Evolutionary conservation across 2,113 vertebrate species (phyloP).

Genomic region (Crotalus viridis): DNA sequence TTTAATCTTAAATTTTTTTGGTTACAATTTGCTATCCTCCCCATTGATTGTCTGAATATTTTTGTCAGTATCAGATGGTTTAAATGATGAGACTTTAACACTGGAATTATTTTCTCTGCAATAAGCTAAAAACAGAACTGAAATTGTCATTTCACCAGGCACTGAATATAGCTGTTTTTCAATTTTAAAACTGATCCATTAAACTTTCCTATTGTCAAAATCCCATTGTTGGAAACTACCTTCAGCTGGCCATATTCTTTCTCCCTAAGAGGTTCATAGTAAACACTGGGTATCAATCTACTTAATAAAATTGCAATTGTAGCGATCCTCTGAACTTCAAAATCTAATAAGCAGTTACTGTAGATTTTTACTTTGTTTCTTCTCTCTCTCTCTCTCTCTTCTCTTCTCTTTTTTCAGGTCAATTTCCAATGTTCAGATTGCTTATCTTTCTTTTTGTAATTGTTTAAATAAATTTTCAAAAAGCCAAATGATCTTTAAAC

Average conservation of each 20-base stretch:
- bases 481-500: neutral
- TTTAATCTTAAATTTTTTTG: neutral
- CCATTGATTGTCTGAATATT: neutral
- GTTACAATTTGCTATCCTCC: neutral
- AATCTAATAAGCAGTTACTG: neutral
- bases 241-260: neutral
- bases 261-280: neutral
- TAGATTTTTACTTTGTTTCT: neutral
- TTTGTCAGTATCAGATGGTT: neutral
- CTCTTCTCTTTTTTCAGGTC: neutral
- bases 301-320: neutral
- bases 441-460: neutral
- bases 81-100: neutral
- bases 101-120: neutral
- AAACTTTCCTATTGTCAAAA: neutral
- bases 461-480: neutral
- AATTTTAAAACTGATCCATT: neutral
- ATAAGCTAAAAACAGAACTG: neutral
- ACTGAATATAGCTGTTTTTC: neutral
- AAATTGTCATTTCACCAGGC: neutral
- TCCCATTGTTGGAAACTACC: neutral
- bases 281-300: neutral
- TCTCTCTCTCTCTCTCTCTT: neutral
- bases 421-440: neutral
- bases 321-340: neutral